Conservation (phyloP, 2,113 vertebrate genomes). For the Tragelaphus strepsiceros region DNA sequence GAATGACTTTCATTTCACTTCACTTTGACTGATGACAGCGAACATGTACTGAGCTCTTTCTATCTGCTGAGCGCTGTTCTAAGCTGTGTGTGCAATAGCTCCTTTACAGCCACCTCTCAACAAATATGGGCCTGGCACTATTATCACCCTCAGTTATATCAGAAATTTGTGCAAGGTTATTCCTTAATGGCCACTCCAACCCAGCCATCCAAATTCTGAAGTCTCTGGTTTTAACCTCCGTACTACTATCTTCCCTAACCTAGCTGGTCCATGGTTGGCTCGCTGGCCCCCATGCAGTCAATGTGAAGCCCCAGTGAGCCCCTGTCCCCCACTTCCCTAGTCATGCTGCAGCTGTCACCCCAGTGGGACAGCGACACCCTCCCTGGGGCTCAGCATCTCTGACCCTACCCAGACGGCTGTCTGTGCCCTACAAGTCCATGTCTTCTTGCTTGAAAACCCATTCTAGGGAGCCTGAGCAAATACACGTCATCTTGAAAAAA, state of each 20-base stretch:
- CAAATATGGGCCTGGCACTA: not conserved
- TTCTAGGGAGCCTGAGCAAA: not conserved
- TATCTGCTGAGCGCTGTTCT: not conserved
- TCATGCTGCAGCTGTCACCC: not conserved
- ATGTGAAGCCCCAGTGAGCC: not conserved
- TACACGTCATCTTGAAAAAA: not conserved
- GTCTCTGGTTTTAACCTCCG: not conserved
- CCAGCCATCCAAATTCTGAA: not conserved
- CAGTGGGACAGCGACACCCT: not conserved
- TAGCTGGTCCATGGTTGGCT: not conserved
- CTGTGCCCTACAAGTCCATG: not conserved
- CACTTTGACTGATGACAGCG: not conserved
- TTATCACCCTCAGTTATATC: not conserved
- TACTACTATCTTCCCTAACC: not conserved
- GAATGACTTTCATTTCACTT: not conserved
- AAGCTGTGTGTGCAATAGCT: not conserved
- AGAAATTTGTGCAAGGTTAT: not conserved
- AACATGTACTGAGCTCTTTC: not conserved
- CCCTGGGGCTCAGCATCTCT: not conserved
- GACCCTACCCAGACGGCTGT: too few species aligned
- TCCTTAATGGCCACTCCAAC: not conserved
- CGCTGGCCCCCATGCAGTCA: not conserved
- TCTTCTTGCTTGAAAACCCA: not conserved
- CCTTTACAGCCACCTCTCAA: not conserved
- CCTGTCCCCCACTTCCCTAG: not conserved